phyloP scores from a whole-genome alignment of 2,113 vertebrate species.

The Phalacrocorax brasilianus region DNA sequence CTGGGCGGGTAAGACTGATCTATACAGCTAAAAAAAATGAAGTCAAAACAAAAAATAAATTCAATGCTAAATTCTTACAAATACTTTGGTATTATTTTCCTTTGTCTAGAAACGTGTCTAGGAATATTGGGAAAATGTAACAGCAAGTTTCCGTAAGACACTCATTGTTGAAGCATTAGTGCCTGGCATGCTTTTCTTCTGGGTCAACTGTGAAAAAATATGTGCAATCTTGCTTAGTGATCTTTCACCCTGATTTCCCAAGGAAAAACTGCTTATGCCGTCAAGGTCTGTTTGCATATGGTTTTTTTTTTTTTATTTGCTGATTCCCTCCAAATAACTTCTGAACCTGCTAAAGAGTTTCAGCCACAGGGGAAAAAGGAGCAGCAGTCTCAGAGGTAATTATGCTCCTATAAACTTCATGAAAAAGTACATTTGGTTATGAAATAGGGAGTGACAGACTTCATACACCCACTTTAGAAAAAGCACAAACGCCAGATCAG shows the following conservation, averaged over 20 bases:
- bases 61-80: not conserved
- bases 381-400: not conserved
- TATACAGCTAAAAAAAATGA: not conserved
- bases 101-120: not conserved
- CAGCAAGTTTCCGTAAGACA: not conserved
- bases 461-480: not conserved
- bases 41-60: not conserved
- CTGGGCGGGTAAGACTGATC: not conserved
- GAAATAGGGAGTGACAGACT: not conserved
- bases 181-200: not conserved
- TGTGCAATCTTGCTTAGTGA: not conserved
- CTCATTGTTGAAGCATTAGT: not conserved
- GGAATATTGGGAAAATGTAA: not conserved
- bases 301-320: constrained; percentile 20
- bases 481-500: not conserved
- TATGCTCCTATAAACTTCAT: not conserved
- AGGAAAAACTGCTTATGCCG: constrained; percentile 35
- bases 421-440: not conserved
- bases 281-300: not conserved
- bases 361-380: not conserved
- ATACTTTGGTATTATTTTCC: not conserved
- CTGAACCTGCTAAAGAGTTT: not conserved
- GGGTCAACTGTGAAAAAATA: constrained; percentile 12
- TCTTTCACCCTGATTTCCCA: constrained; percentile 46
- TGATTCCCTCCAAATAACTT: not conserved